Conservation (phyloP, 1,140 invertebrate species). For the Drosophila busckii region DNA sequence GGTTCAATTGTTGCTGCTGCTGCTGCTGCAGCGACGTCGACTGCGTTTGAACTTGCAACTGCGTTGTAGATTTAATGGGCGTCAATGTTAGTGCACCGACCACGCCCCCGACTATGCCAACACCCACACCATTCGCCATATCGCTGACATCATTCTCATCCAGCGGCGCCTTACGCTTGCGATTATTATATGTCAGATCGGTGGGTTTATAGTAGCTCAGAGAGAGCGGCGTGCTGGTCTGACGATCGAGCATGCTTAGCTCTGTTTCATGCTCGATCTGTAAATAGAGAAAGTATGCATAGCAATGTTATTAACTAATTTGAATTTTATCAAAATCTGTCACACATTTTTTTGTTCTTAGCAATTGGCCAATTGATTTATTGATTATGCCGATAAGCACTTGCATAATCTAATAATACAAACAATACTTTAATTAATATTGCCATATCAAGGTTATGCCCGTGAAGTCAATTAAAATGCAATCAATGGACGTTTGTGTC, state of each 20-base stretch:
- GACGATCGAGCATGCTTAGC: constrained; percentile 60
- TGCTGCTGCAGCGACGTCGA: constrained; percentile 9
- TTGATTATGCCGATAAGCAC: neutral
- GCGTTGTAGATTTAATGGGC: constrained; percentile 46
- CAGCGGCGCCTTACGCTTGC: constrained; percentile 56
- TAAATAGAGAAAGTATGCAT: neutral
- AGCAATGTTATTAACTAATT: no score
- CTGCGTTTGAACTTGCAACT: constrained; percentile 2
- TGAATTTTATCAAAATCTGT: no score
- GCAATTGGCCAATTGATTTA: neutral
- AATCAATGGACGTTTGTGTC: constrained; percentile 33
- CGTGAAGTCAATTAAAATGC: constrained; percentile 39
- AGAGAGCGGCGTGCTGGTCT: constrained; percentile 60
- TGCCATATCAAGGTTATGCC: no score
- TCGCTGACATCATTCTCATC: constrained; percentile 35
- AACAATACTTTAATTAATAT: constrained; percentile 8
- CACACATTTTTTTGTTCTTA: no score
- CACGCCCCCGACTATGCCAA: constrained; percentile 34
- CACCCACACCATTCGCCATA: constrained; percentile 13
- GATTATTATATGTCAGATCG: constrained; percentile 59
- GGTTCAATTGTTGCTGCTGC: constrained; percentile 52
- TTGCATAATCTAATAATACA: no score
- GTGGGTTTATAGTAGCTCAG: constrained; percentile 61
- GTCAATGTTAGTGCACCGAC: constrained; percentile 62
- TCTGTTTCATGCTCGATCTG: constrained; percentile 73